These are phyloP conservation scores for Himalopsyche anomala DNA, from an alignment of 2,888 invertebrate genomes.

Conservation along the genomic window DNA sequence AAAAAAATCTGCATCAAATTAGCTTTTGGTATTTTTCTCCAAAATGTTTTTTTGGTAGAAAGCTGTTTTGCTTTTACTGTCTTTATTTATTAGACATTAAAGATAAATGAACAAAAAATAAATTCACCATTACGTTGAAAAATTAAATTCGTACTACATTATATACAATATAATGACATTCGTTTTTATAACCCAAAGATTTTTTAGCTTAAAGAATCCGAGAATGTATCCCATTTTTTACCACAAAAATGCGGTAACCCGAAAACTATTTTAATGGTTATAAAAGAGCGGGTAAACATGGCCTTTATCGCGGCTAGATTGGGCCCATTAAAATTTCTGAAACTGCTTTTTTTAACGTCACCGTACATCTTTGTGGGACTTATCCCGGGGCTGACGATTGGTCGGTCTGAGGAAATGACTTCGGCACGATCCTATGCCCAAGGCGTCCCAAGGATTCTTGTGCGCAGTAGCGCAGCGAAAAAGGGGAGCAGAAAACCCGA, in stretches of 20 bases:
- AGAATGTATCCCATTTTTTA: conserved; percentile 3
- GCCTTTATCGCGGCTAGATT: conserved; percentile 29
- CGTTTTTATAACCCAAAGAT: no score
- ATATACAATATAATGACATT: no score
- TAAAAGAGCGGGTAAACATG: conserved; percentile 8
- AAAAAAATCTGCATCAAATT: no score
- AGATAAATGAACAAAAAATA: no score
- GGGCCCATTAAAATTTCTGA: conserved; percentile 18
- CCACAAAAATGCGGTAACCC: conserved; percentile 22
- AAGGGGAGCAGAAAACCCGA: no score
- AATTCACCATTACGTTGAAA: no score
- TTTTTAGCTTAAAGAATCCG: no score
- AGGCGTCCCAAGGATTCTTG: background rate
- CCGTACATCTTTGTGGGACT: conserved; percentile 14
- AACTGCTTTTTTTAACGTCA: conserved; percentile 6
- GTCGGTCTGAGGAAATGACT: background rate
- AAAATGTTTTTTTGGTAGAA: no score
- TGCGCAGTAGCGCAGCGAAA: background rate
- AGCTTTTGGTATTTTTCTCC: no score
- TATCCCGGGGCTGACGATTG: conserved; percentile 13
- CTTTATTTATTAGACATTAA: no score
- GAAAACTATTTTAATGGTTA: conserved; percentile 23
- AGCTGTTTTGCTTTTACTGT: no score
- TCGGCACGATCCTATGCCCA: conserved; percentile 4
- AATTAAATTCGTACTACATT: no score